A percentile compares a stretch with the other conserved stretches of the same genome.
Conservation (phyloP, 2,888 invertebrate genomes). For the Ischnus inquisitorius region DNA sequence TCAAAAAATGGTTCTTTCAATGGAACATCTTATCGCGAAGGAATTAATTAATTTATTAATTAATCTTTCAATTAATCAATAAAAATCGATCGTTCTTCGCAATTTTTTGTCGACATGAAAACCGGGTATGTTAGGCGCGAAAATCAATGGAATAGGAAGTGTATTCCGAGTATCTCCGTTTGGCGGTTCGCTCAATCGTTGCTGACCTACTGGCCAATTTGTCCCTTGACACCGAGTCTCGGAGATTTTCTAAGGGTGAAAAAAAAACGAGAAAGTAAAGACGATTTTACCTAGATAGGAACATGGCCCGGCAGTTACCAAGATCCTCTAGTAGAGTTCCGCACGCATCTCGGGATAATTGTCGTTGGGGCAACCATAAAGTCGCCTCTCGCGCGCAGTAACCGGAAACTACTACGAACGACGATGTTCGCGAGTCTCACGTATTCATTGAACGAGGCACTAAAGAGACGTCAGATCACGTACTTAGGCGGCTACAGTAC, state of each 20-base stretch:
- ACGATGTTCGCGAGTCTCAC: slow-evolving; percentile 51
- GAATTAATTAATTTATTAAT: background rate
- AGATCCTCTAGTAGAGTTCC: background rate
- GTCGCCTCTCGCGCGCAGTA: background rate
- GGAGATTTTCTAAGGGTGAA: background rate
- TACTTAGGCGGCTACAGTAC: slow-evolving; percentile 34
- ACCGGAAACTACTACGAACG: slow-evolving; percentile 18
- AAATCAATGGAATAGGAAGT: background rate
- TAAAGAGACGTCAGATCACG: slow-evolving; percentile 56
- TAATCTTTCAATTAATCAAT: background rate
- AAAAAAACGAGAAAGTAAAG: background rate
- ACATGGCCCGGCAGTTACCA: slow-evolving; percentile 9
- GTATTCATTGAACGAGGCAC: slow-evolving; percentile 64
- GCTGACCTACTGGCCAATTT: background rate
- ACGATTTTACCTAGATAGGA: background rate
- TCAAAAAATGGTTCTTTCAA: no score
- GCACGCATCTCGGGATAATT: slow-evolving; percentile 37
- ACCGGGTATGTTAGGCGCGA: no score
- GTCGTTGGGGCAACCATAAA: slow-evolving; percentile 22
- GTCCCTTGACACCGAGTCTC: background rate
- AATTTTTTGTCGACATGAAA: no score
- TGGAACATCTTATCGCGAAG: background rate
- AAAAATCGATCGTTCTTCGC: background rate
- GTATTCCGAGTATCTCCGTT: background rate
- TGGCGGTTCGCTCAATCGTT: background rate